phyloP scores from a whole-genome alignment of 2,888 invertebrate species.

The Leucoma salicis region DNA sequence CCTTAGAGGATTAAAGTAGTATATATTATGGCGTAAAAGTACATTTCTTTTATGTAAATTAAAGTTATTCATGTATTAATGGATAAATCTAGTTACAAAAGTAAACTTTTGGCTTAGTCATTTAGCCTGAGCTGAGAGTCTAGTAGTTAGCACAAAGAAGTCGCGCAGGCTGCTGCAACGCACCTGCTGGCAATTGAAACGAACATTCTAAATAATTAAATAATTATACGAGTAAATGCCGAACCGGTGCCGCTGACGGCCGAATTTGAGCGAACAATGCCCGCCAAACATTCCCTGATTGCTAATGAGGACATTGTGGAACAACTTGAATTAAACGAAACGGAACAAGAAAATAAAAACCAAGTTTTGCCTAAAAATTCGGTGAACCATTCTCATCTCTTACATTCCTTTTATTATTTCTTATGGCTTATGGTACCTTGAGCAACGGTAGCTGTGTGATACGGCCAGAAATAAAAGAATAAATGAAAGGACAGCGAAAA shows the following conservation, averaged over 20 bases:
- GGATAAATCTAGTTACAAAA: no score
- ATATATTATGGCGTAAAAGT: no score
- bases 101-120: no score
- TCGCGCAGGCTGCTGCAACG: constrained; percentile 30
- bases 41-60: no score
- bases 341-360: constrained; percentile 53
- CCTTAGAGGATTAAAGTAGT: no score
- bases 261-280: constrained; percentile 68
- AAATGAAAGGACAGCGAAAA: constrained; percentile 15
- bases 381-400: constrained; percentile 33
- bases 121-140: no score
- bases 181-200: constrained; percentile 55
- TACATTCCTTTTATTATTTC: constrained; percentile 35
- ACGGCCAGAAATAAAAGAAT: constrained; percentile 18
- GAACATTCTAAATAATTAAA: constrained; percentile 68
- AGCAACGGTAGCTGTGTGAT: constrained; percentile 18
- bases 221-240: no score
- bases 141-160: constrained; percentile 25
- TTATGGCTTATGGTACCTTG: constrained; percentile 24
- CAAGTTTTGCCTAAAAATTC: constrained; percentile 43
- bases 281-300: constrained; percentile 72
- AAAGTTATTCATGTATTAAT: no score
- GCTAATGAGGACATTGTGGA: constrained; percentile 76
- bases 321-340: constrained; percentile 64
- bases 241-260: constrained; percentile 65